phyloP scores from a whole-genome alignment of 1,140 invertebrate species.

The Fopius arisanus region DNA sequence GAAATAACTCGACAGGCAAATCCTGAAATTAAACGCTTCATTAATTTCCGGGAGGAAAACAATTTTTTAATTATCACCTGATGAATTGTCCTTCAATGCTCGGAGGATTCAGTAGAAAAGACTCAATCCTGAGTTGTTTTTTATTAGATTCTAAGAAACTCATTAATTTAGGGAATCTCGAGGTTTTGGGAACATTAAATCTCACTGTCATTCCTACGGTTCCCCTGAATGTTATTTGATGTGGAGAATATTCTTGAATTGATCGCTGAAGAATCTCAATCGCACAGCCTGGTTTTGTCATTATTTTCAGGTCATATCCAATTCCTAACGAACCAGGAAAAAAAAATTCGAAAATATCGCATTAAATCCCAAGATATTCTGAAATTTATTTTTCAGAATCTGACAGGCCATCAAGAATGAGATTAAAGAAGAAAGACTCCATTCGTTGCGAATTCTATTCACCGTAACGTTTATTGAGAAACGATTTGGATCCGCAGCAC shows the following conservation, averaged over 20 bases:
- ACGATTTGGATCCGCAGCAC: conserved; percentile 69
- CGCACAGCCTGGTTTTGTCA: conserved; percentile 35
- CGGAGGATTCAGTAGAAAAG: conserved; percentile 29
- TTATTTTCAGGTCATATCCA: conserved; percentile 36
- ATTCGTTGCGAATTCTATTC: no score
- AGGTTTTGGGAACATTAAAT: conserved; percentile 36
- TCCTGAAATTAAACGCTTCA: conserved; percentile 26
- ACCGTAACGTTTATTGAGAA: conserved; percentile 62
- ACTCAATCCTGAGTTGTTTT: conserved; percentile 31
- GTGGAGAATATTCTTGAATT: conserved; percentile 37
- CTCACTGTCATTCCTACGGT: conserved; percentile 37
- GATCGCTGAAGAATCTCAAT: conserved; percentile 17
- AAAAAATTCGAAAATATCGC: neutral
- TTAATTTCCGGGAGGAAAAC: neutral
- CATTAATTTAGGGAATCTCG: conserved; percentile 34
- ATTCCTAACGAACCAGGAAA: conserved; percentile 27
- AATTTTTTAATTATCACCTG: conserved; percentile 30
- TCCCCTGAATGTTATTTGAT: conserved; percentile 31
- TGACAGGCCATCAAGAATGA: no score
- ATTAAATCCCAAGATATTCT: no score
- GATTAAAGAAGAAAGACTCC: no score
- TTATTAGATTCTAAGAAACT: conserved; percentile 35
- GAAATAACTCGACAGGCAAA: conserved; percentile 36
- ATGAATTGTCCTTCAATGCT: conserved; percentile 42
- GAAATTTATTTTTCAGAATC: no score